Conservation (phyloP, 2,113 vertebrate species). For the Cyprinodon tularosa region DNA sequence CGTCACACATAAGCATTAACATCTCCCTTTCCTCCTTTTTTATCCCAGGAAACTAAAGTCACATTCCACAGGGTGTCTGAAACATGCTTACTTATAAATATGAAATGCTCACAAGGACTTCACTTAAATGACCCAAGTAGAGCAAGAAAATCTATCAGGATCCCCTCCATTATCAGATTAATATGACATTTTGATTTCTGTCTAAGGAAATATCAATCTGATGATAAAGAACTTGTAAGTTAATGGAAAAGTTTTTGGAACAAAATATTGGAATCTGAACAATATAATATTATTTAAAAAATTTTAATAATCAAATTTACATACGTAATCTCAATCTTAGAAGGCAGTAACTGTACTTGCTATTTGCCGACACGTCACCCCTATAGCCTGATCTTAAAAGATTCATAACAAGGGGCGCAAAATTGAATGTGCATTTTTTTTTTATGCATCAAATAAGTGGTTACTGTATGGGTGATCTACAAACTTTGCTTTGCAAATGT, state of each 20-base stretch:
- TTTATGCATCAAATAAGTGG: no score
- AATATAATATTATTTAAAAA: background rate
- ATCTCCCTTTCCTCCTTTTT: constrained; percentile 38
- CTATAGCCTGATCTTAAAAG: no score
- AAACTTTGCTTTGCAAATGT: no score
- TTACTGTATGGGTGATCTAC: no score
- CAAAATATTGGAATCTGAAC: background rate
- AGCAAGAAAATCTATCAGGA: constrained; percentile 7
- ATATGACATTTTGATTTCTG: constrained; percentile 1
- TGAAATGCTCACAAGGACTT: background rate
- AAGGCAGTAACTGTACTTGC: background rate
- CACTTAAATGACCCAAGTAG: constrained; percentile 30
- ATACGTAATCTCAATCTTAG: background rate
- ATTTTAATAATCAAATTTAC: background rate
- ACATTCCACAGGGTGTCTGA: constrained; percentile 23
- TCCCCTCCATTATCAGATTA: background rate
- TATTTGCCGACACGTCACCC: background rate
- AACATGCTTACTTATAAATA: constrained; percentile 40
- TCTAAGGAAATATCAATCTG: background rate
- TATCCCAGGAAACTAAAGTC: constrained; percentile 30
- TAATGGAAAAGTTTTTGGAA: background rate
- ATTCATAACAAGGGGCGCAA: no score
- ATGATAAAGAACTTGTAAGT: background rate
- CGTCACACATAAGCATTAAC: constrained; percentile 33
- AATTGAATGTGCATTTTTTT: no score